Conservation (phyloP, 2,797 vertebrate species). For the Gymnopithys bicolor region DNA sequence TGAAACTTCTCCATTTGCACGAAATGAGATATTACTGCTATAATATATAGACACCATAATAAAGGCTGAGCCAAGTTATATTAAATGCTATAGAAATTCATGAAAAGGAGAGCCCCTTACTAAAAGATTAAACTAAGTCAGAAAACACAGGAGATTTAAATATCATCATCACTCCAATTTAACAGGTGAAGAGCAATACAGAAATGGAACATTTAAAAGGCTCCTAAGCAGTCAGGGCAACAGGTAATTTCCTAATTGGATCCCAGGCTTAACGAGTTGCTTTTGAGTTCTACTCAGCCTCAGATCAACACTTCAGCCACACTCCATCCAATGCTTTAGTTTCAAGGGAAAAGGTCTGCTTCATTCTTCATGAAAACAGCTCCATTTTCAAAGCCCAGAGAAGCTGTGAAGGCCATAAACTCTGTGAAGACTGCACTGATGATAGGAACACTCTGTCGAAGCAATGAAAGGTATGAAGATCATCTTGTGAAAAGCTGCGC, state of each 20-base stretch:
- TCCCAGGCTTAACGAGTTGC: not conserved
- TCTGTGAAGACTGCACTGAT: not conserved
- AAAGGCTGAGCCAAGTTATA: not conserved
- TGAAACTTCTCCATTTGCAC: not conserved
- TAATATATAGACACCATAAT: not conserved
- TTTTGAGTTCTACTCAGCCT: not conserved
- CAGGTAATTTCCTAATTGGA: not conserved
- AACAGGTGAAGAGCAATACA: not conserved
- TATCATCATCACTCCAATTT: not conserved
- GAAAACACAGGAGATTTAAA: not conserved
- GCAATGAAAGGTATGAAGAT: not conserved
- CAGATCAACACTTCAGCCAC: not conserved
- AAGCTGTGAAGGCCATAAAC: not conserved
- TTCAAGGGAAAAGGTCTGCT: not conserved
- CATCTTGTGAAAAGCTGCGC: not conserved
- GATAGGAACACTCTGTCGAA: not conserved
- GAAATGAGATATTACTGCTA: not conserved
- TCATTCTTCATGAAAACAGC: not conserved
- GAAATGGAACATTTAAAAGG: not conserved
- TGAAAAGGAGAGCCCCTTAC: not conserved
- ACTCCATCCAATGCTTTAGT: not conserved
- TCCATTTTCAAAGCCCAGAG: constrained; percentile 20
- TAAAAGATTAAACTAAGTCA: not conserved
- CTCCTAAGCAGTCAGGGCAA: not conserved
- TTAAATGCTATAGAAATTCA: not conserved